Percentiles rank a stretch among this genome's conserved stretches.
Conservation (phyloP, 2,888 invertebrate genomes). For the Balanococcus diminutus region DNA sequence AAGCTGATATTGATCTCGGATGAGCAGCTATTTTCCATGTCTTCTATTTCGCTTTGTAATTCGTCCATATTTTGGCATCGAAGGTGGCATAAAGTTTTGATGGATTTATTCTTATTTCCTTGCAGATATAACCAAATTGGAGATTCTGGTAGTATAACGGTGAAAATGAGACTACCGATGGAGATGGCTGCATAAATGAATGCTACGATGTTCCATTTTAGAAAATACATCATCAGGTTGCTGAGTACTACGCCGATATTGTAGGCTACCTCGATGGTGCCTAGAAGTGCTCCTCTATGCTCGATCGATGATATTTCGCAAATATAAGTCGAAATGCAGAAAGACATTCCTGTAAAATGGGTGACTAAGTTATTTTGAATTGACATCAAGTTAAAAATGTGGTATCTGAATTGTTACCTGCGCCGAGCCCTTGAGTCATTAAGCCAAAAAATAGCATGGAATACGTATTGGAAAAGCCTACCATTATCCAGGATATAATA, state of each 20-base stretch:
- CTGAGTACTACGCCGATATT: conserved; percentile 44
- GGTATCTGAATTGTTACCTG: background rate
- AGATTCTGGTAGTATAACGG: conserved; percentile 52
- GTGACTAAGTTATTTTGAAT: too few species aligned
- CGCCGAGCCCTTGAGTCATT: background rate
- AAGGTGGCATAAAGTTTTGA: background rate
- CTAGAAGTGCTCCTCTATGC: conserved; percentile 24
- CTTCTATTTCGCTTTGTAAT: background rate
- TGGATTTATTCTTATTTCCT: conserved; percentile 14
- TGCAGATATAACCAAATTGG: conserved; percentile 46
- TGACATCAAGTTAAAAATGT: too few species aligned
- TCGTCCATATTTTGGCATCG: background rate
- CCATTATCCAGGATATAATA: conserved; percentile 14
- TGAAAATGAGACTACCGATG: background rate
- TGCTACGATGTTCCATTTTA: conserved; percentile 35
- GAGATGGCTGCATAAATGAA: background rate
- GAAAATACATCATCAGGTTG: conserved; percentile 3
- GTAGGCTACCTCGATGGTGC: background rate
- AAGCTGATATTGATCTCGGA: background rate
- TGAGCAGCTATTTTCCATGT: background rate
- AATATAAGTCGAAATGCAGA: conserved; percentile 49
- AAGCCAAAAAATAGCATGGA: background rate
- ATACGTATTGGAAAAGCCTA: background rate
- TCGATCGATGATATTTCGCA: conserved; percentile 52
- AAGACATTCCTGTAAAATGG: conserved; percentile 4